Base-by-base conservation (phyloP, 2,797 vertebrate species). In the Hirundo rustica region DNA sequence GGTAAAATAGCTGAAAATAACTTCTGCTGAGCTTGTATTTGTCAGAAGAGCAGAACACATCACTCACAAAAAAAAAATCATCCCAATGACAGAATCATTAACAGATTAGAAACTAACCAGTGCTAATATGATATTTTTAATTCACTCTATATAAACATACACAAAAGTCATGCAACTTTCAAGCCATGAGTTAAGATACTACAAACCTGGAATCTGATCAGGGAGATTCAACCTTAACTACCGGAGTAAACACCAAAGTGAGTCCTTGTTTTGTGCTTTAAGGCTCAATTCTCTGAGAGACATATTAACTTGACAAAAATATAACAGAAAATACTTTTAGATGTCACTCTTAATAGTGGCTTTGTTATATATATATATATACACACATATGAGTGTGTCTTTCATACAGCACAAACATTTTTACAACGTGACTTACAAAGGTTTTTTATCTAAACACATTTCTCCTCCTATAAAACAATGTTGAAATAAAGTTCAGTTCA, bases 311-410 rank as follows among this genome's bases (percentile, higher is more conserved):
- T 65, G 67, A 64, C 8, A 45, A 85, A 77, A 71, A 19, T 14
- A 21, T 40, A 54, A 77, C 0, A 16, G 25, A 50, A 80, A 89
- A 68, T 50, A 45, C 11, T 76, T 53, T 6, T 16, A 45, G 27
- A 60, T 67, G 86, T 68, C 26, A 38, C 22, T 58, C 40, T 48
- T 54, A 30, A 19, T 73, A 40, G 32, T 71, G 20, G 8, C 75
- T 75, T 78, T 91, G 29, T 77, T 16, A 75, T 16, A 14, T 20
- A 29, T 20, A 62, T 5, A 34, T 32, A 58, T 2, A 51, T 19
- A 29, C 13, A 11, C 5, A 32, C 2, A 10, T 18, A 7, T 5
- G 2, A 48, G 17, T 1, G 9, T 18, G 38, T n/a, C 21, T 32
- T 90, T 87, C n/a, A 50, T n/a, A 47, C 47, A 11, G 6, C 60